These are phyloP conservation scores for Macropodus opercularis DNA, from an alignment of 2,797 vertebrate species.

Conservation along the genomic window DNA sequence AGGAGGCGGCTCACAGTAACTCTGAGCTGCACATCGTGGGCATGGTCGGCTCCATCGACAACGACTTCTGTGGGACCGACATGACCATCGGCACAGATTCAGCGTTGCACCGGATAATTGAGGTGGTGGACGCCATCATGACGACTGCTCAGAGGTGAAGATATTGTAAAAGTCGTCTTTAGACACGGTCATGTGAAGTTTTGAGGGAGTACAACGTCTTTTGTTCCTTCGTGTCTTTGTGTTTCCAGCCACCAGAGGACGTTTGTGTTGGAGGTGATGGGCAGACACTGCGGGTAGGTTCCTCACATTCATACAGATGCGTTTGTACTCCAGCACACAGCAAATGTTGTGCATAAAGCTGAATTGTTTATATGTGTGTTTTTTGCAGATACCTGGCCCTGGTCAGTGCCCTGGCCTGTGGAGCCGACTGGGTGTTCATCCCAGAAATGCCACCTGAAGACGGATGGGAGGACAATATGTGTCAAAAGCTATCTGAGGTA, in stretches of 20 bases:
- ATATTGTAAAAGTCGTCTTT: too few relatives aligned
- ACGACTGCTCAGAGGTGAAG: conserved; percentile 95
- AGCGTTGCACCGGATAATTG: conserved; percentile 95
- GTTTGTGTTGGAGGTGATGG: conserved; percentile 98
- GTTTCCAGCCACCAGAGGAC: conserved; percentile 94
- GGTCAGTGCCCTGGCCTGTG: conserved; percentile 95
- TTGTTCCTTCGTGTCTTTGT: not conserved
- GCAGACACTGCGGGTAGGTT: conserved; percentile 94
- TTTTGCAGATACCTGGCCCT: conserved; percentile 88
- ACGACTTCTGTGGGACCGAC: conserved; percentile 98
- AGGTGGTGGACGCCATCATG: conserved; percentile 98
- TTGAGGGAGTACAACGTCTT: not conserved
- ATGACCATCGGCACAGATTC: conserved; percentile 99
- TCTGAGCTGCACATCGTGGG: conserved; percentile 92
- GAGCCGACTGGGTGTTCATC: conserved; percentile 97
- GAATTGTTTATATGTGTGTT: conserved; percentile 20
- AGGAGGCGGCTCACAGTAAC: conserved; percentile 78
- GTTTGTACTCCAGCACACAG: too few relatives aligned
- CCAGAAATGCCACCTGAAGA: conserved; percentile 96
- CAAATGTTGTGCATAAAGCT: too few relatives aligned
- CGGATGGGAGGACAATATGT: conserved; percentile 94
- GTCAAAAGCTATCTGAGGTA: conserved; percentile 94
- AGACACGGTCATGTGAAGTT: too few relatives aligned
- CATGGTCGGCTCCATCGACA: conserved; percentile 99
- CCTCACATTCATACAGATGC: not conserved